Evolutionary conservation across 2,888 invertebrate species (phyloP).

Genomic region (Philonicus albiceps): DNA sequence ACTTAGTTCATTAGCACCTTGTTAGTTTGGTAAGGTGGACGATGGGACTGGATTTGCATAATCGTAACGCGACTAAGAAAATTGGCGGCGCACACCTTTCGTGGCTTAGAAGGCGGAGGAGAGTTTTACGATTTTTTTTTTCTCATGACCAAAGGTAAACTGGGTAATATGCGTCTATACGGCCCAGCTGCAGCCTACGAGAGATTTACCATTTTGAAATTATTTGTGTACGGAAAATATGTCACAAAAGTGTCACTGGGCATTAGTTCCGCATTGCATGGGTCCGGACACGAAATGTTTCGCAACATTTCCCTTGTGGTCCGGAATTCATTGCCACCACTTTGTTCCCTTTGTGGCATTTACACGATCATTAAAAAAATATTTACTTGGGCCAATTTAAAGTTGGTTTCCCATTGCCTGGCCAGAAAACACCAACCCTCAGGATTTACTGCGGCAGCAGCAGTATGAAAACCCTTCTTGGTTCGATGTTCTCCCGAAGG

Average conservation of each 20-base stretch:
- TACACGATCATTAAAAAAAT: slow-evolving; percentile 39
- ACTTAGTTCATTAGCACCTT: slow-evolving; percentile 34
- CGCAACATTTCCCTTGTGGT: not conserved
- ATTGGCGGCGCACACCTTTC: not conserved
- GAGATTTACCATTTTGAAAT: not conserved
- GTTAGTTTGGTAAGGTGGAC: not conserved
- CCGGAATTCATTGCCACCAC: not conserved
- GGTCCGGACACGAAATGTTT: not conserved
- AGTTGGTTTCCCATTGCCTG: not conserved
- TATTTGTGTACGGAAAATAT: slow-evolving; percentile 40
- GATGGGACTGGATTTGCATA: slow-evolving; percentile 14
- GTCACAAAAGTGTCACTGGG: slow-evolving; percentile 39
- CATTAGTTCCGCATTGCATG: slow-evolving; percentile 41
- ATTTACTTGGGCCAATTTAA: slow-evolving; percentile 14
- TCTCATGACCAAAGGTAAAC: not conserved
- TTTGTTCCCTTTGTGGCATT: slow-evolving; percentile 1
- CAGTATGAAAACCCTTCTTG: not conserved
- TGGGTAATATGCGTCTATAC: not conserved
- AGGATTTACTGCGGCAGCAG: not conserved
- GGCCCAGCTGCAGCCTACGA: not conserved
- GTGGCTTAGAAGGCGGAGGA: not conserved
- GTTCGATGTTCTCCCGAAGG: not conserved
- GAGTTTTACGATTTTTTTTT: not conserved
- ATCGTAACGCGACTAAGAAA: not conserved
- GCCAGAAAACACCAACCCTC: not conserved